phyloP scores from a whole-genome alignment of 2,888 invertebrate genomes.

The Arctia plantaginis region DNA sequence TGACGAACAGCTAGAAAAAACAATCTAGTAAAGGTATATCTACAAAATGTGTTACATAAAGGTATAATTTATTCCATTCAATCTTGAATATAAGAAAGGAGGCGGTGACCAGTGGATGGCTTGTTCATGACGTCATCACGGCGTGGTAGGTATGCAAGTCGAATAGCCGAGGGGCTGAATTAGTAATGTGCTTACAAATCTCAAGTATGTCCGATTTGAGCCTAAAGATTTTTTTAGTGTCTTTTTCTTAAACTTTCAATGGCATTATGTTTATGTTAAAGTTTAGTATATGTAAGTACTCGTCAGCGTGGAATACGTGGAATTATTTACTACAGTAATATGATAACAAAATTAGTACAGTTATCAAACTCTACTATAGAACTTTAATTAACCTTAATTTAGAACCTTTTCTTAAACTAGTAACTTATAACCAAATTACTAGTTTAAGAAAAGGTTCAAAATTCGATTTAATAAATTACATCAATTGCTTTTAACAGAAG shows the following conservation, averaged over 20 bases:
- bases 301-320: background rate
- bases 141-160: conserved; percentile 25
- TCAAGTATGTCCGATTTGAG: conserved; percentile 21
- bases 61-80: conserved; percentile 20
- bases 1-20: background rate
- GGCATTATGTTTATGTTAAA: background rate
- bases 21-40: background rate
- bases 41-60: conserved; percentile 1
- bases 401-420: no score
- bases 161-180: conserved; percentile 13
- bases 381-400: no score
- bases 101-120: conserved; percentile 17
- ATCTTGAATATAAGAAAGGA: conserved; percentile 27
- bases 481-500: background rate
- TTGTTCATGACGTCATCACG: conserved; percentile 36
- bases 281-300: background rate
- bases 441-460: no score
- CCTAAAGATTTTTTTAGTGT: background rate
- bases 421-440: no score
- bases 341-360: no score
- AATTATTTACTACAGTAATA: background rate
- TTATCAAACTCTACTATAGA: no score
- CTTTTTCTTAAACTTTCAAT: background rate
- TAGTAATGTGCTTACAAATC: conserved; percentile 29
- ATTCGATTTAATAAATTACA: no score